phyloP scores from a whole-genome alignment of 2,888 invertebrate species.

The Eristalis arbustorum region DNA sequence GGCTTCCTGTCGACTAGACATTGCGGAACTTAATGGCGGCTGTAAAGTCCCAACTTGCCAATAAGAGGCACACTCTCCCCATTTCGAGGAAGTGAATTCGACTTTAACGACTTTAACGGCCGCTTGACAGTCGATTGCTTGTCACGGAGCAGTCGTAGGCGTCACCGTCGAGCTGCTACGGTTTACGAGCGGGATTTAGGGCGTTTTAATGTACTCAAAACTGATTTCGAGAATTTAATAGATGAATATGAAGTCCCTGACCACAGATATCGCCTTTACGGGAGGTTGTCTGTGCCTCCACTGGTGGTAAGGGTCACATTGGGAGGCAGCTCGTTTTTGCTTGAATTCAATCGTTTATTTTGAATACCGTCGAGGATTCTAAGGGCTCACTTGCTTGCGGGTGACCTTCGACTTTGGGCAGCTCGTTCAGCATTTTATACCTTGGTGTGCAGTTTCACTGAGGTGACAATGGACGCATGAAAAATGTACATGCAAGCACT shows the following conservation, averaged over 20 bases:
- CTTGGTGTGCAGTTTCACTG: constrained; percentile 23
- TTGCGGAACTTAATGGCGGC: constrained; percentile 21
- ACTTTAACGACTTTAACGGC: constrained; percentile 15
- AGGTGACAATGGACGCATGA: constrained; percentile 29
- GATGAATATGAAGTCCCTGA: constrained; percentile 28
- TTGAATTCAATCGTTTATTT: constrained; percentile 23
- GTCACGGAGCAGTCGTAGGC: background rate
- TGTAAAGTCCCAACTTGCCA: constrained; percentile 32
- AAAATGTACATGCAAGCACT: constrained; percentile 22
- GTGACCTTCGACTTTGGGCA: constrained; percentile 17
- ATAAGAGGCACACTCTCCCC: background rate
- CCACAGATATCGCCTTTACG: background rate
- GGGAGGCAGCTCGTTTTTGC: constrained; percentile 13
- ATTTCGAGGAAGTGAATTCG: background rate
- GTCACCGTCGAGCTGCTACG: constrained; percentile 33
- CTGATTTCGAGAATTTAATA: constrained; percentile 23
- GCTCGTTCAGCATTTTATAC: constrained; percentile 45
- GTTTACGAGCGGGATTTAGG: constrained; percentile 42
- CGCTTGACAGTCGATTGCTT: constrained; percentile 3
- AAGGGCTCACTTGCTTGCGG: background rate
- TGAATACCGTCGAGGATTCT: background rate
- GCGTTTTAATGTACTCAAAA: constrained; percentile 53
- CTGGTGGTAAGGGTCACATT: background rate
- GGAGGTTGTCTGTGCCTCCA: too few species aligned
- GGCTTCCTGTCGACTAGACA: background rate